Percentiles rank a stretch among this genome's conserved stretches.
Conservation (phyloP, 35 echinoderm and acorn worm genomes). For the Heliocidaris erythrogramma region DNA sequence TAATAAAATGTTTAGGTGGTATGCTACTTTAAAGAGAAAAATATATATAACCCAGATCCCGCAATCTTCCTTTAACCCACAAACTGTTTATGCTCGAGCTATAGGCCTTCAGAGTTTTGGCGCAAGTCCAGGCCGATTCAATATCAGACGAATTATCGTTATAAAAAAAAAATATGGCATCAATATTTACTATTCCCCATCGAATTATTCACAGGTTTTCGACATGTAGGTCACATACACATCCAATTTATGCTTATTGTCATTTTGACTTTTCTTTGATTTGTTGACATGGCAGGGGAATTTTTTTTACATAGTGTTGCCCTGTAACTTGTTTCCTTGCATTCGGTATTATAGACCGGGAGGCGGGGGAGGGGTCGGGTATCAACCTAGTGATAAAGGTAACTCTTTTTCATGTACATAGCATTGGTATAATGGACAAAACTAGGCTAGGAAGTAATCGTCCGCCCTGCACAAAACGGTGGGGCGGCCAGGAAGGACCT, state of each 20-base stretch:
- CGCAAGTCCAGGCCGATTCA: background rate
- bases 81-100: background rate
- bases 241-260: background rate
- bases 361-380: too few relatives aligned
- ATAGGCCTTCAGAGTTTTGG: background rate
- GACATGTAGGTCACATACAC: background rate
- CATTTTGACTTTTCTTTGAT: background rate
- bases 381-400: too few relatives aligned
- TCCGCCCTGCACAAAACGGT: too few relatives aligned
- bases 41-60: too few relatives aligned
- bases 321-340: background rate
- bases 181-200: background rate
- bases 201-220: background rate
- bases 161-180: background rate
- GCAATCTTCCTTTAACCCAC: too few relatives aligned
- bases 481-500: too few relatives aligned
- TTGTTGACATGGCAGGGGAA: background rate
- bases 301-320: background rate
- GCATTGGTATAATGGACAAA: too few relatives aligned
- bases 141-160: background rate
- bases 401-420: too few relatives aligned
- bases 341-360: too few relatives aligned
- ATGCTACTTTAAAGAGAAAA: too few relatives aligned
- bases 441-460: too few relatives aligned
- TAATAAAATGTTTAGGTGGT: too few relatives aligned